These are phyloP conservation scores for Perodicticus potto DNA, from an alignment of 2,797 vertebrate genomes.

Conservation along the genomic window DNA sequence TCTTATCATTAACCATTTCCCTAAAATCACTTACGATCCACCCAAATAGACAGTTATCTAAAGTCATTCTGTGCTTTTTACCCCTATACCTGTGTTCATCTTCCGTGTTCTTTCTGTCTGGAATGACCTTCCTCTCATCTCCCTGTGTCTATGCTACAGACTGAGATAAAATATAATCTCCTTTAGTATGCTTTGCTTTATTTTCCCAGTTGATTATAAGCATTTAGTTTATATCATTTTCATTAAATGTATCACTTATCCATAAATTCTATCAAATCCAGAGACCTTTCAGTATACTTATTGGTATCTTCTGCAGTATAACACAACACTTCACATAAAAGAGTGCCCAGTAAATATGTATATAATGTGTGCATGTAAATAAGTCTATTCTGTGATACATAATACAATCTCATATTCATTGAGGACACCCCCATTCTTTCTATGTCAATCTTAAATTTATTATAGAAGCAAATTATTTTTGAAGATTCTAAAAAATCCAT, in stretches of 20 bases:
- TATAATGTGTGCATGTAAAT: background rate
- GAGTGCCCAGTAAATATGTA: background rate
- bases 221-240: background rate
- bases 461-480: slow-evolving; percentile 54
- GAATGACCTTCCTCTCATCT: background rate
- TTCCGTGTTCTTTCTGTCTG: background rate
- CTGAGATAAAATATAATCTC: background rate
- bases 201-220: background rate
- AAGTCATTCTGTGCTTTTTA: background rate
- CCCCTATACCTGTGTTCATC: background rate
- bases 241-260: background rate
- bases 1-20: slow-evolving; percentile 3
- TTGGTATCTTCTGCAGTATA: background rate
- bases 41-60: background rate
- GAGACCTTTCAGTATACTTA: background rate
- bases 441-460: slow-evolving; percentile 5
- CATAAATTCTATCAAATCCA: background rate
- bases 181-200: background rate
- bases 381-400: background rate
- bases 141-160: background rate
- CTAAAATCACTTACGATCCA: background rate
- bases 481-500: background rate
- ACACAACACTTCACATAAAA: background rate
- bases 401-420: background rate
- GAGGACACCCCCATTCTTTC: background rate